Evolutionary conservation across 2,113 vertebrate genomes (phyloP), one percentile per base, ranked within the genome.

Genomic region (Ochotona princeps): DNA sequence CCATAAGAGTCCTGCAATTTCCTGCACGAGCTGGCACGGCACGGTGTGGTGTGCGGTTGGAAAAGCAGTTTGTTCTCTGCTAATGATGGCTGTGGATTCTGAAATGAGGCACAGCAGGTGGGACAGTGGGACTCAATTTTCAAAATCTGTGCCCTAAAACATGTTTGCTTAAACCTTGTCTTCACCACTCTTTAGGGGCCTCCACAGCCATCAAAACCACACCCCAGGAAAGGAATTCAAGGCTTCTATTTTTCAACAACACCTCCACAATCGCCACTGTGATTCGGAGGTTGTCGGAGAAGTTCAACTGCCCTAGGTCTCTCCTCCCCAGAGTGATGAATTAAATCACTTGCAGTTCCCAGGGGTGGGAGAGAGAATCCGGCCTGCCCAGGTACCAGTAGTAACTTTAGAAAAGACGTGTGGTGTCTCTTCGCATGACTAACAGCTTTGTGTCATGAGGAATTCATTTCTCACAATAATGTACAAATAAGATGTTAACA

Each of bases 41-140:
- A 2, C 20, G 0, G 10, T 61, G 90, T 8, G 85, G 75, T 83
- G 70, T 96, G 93, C 21, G 0, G 72, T 97, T 95, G 96, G 95
- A 93, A 94, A 96, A 96, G 96, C 95, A 95, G 95, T 96, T 95
- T 96, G 96, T 92, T 95, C 96, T 95, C 94, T 60, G 95, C 96
- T 97, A 96, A 95, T 97, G 96, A 97, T 76, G 92, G 95, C 97
- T 96, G 95, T 90, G 96, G 97, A 76, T 96, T 92, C 96, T 96
- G 97, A 96, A 96, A 97, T 97, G 97, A 97, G 92, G 95, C 96
- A 67, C 96, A 96, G 97, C 97, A 92, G 97, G 97, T 91, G 96
- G 95, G 95, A 95, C 94, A 92, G 94, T 81, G 82, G 96, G 89
- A 96, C 96, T 97, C 97, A 96, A 84, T 97, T 97, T 97, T 97